Percentiles rank a stretch among this genome's conserved stretches.
Conservation (phyloP, 1,140 invertebrate genomes). For the Drosophila arawakana region DNA sequence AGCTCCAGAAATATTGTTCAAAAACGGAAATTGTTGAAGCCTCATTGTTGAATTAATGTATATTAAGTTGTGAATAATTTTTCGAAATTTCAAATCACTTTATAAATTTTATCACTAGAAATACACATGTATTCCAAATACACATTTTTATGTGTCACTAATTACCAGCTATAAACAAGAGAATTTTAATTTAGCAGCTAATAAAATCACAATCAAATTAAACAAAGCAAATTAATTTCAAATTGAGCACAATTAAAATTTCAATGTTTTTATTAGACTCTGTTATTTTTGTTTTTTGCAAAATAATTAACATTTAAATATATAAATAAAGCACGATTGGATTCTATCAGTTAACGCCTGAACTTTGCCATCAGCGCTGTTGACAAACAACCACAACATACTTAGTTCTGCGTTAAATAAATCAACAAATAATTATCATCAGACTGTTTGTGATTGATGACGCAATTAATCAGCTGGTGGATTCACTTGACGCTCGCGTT, state of each 20-base stretch:
- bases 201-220: too few species aligned
- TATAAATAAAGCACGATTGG: not conserved
- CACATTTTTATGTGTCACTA: too few species aligned
- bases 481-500: constrained; percentile 55
- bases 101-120: too few species aligned
- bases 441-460: constrained; percentile 56
- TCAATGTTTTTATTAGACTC: too few species aligned
- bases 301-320: not conserved
- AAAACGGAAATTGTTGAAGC: constrained; percentile 58
- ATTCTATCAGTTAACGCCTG: constrained; percentile 19
- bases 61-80: too few species aligned
- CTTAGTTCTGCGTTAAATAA: constrained; percentile 27
- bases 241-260: not conserved
- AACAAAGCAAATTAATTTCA: not conserved
- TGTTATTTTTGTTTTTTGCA: too few species aligned
- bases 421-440: constrained; percentile 57
- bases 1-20: constrained; percentile 52
- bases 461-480: constrained; percentile 41
- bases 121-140: too few species aligned
- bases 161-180: too few species aligned
- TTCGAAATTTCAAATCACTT: not conserved
- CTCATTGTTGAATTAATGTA: not conserved
- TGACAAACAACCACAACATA: not conserved
- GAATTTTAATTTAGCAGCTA: too few species aligned
- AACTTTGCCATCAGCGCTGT: not conserved